A percentile compares a stretch with the other conserved stretches of the same genome.
phyloP scores from a whole-genome alignment of 2,888 invertebrate species.

The Ephialtes manifestator region DNA sequence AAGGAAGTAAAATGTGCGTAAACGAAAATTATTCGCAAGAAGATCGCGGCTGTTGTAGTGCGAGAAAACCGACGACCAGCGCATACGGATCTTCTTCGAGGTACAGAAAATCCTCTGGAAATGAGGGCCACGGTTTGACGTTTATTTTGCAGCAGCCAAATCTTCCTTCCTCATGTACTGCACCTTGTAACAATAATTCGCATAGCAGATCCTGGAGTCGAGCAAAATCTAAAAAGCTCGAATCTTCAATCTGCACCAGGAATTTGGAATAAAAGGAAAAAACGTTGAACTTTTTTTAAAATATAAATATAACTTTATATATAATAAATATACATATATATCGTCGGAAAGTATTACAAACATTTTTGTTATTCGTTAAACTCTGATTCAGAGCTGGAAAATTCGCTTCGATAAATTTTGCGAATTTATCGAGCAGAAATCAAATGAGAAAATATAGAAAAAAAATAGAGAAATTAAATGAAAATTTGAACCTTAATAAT shows the following conservation, averaged over 20 bases:
- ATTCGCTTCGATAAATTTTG: conserved; percentile 1
- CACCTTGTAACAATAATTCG: conserved; percentile 13
- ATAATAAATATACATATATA: conserved; percentile 69
- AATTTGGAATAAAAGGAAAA: conserved; percentile 35
- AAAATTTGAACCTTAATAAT: not conserved
- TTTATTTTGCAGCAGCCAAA: conserved; percentile 61
- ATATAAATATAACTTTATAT: conserved; percentile 83
- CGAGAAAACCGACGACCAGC: conserved; percentile 41
- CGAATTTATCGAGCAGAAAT: not conserved
- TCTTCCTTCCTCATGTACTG: conserved; percentile 39
- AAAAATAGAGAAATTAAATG: not conserved
- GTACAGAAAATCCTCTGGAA: conserved; percentile 46
- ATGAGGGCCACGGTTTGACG: conserved; percentile 51
- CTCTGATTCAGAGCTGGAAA: conserved; percentile 2
- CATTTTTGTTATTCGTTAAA: conserved; percentile 61
- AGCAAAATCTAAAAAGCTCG: conserved; percentile 48
- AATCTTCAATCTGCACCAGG: conserved; percentile 37
- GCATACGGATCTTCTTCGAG: conserved; percentile 21
- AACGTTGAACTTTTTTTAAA: conserved; percentile 69
- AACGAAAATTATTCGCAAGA: conserved; percentile 14
- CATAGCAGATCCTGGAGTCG: conserved; percentile 34
- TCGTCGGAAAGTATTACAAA: conserved; percentile 81
- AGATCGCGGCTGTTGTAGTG: conserved; percentile 22
- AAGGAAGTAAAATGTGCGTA: conserved; percentile 21
- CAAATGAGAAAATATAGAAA: too few relatives aligned